These are phyloP conservation scores for Daphoenositta chrysoptera DNA, from an alignment of 2,113 vertebrate species.

Conservation along the genomic window DNA sequence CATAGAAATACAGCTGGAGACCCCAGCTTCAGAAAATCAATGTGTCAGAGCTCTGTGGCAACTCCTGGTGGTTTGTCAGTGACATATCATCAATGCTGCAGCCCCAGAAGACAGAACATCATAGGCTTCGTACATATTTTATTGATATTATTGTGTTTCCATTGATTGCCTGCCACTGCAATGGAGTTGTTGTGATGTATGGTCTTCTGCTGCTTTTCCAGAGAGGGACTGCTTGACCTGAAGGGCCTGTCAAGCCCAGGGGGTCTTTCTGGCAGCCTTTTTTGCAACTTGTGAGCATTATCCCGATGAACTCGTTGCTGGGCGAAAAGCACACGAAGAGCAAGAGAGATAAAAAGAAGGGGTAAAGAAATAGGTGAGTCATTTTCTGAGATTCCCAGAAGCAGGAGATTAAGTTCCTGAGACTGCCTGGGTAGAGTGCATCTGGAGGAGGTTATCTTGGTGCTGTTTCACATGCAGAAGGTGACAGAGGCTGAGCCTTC, in stretches of 20 bases:
- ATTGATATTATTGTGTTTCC: background rate
- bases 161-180: background rate
- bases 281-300: background rate
- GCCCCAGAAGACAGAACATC: background rate
- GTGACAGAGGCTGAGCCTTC: background rate
- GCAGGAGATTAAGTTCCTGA: background rate
- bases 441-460: background rate
- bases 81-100: background rate
- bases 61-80: background rate
- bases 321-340: background rate
- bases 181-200: background rate
- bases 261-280: background rate
- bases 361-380: background rate
- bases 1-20: background rate
- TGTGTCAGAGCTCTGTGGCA: background rate
- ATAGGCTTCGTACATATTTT: background rate
- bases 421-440: background rate
- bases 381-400: background rate
- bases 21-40: background rate
- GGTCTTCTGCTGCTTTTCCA: background rate
- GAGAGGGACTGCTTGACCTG: background rate
- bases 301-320: fast-evolving
- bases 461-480: background rate
- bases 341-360: background rate
- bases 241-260: background rate